Conservation (phyloP, 2,113 vertebrate genomes). For the Mormyrus iriodes region DNA sequence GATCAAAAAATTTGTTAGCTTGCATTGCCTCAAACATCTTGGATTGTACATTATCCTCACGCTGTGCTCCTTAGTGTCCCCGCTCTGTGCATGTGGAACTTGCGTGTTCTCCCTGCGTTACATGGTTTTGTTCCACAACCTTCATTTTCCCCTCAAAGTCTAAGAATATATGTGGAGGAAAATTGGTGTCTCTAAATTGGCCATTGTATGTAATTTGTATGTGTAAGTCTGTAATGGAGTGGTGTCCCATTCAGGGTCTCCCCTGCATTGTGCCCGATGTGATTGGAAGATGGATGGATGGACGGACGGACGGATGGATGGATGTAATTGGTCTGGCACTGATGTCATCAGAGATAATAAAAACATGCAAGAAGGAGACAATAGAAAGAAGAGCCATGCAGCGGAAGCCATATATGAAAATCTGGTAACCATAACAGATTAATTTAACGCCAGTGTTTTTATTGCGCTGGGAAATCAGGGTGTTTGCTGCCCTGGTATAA, state of each 20-base stretch:
- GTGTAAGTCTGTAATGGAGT: not conserved
- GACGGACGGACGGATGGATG: not conserved
- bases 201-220: not conserved
- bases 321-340: not conserved
- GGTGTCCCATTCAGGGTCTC: not conserved
- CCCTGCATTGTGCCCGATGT: not conserved
- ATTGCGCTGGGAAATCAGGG: not conserved
- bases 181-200: not conserved
- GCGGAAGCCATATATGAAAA: not conserved
- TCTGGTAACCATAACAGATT: not conserved
- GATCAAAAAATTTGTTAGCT: not conserved
- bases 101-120: not conserved
- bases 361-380: not conserved
- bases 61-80: not conserved
- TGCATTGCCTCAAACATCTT: not conserved
- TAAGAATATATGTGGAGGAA: not conserved
- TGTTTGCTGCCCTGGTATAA: not conserved
- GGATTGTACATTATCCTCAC: not conserved
- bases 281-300: not conserved
- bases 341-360: not conserved
- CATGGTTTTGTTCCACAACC: not conserved
- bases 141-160: not conserved
- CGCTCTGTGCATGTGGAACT: not conserved
- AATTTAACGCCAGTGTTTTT: not conserved
- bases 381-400: not conserved